Conservation (phyloP, 2,797 vertebrate genomes). For the Leptoclinus maculatus region DNA sequence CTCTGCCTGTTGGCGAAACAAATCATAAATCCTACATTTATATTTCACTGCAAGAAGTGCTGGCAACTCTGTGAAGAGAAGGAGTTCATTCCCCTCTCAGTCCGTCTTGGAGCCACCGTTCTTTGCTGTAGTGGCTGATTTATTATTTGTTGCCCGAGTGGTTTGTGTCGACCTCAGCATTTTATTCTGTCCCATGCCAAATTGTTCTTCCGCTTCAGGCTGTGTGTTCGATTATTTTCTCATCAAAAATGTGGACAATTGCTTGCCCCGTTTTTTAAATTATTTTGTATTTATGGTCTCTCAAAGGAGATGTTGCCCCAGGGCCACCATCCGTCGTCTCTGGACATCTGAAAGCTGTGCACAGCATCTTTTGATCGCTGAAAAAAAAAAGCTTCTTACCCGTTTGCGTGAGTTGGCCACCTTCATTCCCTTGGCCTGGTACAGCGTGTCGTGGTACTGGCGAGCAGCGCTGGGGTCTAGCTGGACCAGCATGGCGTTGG, state of each 20-base stretch:
- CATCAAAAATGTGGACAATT: conserved; percentile 1
- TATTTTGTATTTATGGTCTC: background rate
- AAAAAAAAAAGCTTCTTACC: conserved; percentile 77
- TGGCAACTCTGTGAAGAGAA: background rate
- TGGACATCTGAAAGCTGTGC: background rate
- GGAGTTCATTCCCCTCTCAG: background rate
- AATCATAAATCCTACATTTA: background rate
- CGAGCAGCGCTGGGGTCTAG: conserved; percentile 82
- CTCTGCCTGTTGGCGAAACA: background rate
- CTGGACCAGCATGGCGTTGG: conserved; percentile 95
- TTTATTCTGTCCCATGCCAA: background rate
- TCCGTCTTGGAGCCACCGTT: background rate
- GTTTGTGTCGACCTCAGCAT: conserved; percentile 3
- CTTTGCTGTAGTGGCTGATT: background rate
- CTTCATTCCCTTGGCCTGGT: conserved; percentile 93
- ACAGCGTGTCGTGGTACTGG: conserved; percentile 90
- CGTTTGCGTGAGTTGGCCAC: conserved; percentile 92
- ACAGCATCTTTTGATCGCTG: background rate
- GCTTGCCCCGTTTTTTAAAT: conserved; percentile 8
- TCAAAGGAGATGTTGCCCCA: background rate
- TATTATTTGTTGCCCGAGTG: background rate
- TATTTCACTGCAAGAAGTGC: background rate
- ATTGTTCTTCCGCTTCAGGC: conserved; percentile 9
- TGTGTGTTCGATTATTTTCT: conserved; percentile 23
- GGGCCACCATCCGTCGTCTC: background rate